phyloP scores from a whole-genome alignment of 1,140 invertebrate species.

The Nebria ingens region DNA sequence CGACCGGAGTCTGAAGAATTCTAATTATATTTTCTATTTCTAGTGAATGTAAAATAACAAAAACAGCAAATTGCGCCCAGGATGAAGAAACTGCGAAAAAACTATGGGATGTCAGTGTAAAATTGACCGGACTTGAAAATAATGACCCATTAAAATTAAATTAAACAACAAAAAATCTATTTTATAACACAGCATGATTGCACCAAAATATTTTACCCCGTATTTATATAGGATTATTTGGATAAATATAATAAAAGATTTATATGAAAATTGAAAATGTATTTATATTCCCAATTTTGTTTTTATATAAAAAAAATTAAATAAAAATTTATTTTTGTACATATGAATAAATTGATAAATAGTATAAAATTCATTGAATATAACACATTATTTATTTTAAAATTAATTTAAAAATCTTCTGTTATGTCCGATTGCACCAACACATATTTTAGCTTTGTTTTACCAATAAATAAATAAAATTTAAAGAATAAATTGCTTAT shows the following conservation, averaged over 20 bases:
- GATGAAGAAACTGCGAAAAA: conserved; percentile 48
- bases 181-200: not conserved
- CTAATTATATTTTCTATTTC: conserved; percentile 33
- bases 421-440: too few relatives aligned
- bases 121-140: conserved; percentile 40
- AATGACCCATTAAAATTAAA: conserved; percentile 23
- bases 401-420: too few relatives aligned
- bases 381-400: too few relatives aligned
- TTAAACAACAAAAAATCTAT: not conserved
- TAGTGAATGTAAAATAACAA: conserved; percentile 45
- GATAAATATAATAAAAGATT: not conserved
- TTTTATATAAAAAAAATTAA: too few relatives aligned
- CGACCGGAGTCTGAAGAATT: conserved; percentile 8
- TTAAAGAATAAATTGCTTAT: too few relatives aligned
- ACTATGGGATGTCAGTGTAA: conserved; percentile 64
- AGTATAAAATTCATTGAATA: too few relatives aligned
- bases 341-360: too few relatives aligned
- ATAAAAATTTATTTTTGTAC: too few relatives aligned
- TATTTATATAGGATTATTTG: not conserved
- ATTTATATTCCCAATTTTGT: not conserved
- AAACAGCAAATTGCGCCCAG: conserved; percentile 34
- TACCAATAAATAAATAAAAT: too few relatives aligned
- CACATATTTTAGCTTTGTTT: too few relatives aligned
- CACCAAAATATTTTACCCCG: too few relatives aligned
- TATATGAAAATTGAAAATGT: not conserved